A percentile compares a stretch with the other conserved stretches of the same genome.
Evolutionary conservation across 2,113 vertebrate genomes (phyloP).

Genomic region (Dinomys branickii): DNA sequence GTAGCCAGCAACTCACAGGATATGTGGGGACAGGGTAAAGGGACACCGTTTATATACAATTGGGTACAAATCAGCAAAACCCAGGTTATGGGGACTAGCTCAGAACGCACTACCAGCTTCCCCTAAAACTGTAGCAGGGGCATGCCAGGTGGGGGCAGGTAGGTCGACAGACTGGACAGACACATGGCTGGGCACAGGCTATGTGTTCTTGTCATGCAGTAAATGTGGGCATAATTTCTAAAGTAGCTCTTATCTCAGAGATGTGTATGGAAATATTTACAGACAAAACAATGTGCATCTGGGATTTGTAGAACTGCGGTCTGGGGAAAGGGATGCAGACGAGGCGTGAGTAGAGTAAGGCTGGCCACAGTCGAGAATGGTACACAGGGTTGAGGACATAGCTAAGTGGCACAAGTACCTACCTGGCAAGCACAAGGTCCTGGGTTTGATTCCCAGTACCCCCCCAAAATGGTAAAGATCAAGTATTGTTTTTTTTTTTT

Average conservation of each 20-base stretch:
- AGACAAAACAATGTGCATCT: background rate
- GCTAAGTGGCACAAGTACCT: too few species aligned
- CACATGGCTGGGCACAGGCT: background rate
- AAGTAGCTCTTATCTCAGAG: background rate
- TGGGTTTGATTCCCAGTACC: too few species aligned
- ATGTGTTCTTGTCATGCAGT: too few species aligned
- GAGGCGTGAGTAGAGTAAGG: too few species aligned
- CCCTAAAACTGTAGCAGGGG: background rate
- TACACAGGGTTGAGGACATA: too few species aligned
- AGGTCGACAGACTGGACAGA: background rate
- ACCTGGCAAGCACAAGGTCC: too few species aligned
- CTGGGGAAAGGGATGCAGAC: background rate
- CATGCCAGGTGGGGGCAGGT: background rate
- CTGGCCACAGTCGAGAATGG: background rate
- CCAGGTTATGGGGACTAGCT: background rate
- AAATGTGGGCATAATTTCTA: too few species aligned
- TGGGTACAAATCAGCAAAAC: background rate
- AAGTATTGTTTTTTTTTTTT: background rate
- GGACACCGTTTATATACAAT: accelerated
- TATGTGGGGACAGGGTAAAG: background rate
- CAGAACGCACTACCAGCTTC: accelerated
- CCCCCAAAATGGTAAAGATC: background rate
- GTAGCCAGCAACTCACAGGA: background rate
- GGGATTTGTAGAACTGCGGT: background rate
- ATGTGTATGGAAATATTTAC: background rate